phyloP scores from a whole-genome alignment of 1,140 invertebrate genomes.

The Leptestheria dahalacensis region DNA sequence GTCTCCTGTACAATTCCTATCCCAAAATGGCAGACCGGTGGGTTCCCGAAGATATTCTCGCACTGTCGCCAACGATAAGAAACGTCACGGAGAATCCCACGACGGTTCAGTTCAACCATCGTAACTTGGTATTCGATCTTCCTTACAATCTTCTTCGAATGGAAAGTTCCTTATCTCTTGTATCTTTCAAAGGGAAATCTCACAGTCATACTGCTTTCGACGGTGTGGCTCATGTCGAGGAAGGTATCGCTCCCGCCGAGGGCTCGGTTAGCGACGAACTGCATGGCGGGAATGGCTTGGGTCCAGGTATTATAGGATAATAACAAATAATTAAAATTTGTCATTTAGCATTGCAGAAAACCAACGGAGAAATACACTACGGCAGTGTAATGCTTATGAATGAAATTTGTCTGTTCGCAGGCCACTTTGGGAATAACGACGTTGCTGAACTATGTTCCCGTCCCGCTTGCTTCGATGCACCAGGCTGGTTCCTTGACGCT shows the following conservation, averaged over 20 bases:
- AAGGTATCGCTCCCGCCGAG: slow-evolving; percentile 53
- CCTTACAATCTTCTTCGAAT: too few species aligned
- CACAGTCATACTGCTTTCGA: slow-evolving; percentile 50
- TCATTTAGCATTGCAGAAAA: too few species aligned
- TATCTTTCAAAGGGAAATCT: slow-evolving; percentile 50
- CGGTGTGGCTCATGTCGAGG: slow-evolving; percentile 46
- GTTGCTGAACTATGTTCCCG: slow-evolving; percentile 75
- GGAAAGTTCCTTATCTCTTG: too few species aligned
- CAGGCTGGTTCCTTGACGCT: slow-evolving; percentile 85
- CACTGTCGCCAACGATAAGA: slow-evolving; percentile 48
- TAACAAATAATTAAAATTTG: background rate
- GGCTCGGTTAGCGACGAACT: slow-evolving; percentile 53
- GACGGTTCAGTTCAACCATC: slow-evolving; percentile 92
- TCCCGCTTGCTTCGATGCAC: slow-evolving; percentile 70
- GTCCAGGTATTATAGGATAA: slow-evolving; percentile 40
- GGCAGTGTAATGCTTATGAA: too few species aligned
- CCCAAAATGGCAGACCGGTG: slow-evolving; percentile 94
- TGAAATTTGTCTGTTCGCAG: slow-evolving; percentile 36
- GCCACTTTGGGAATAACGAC: slow-evolving; percentile 78
- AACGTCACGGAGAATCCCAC: slow-evolving; percentile 97
- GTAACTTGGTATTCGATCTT: slow-evolving; percentile 48
- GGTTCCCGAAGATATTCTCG: slow-evolving; percentile 80
- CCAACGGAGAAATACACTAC: too few species aligned
- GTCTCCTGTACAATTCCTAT: slow-evolving; percentile 94
- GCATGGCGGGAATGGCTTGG: slow-evolving; percentile 56